Base-by-base conservation (phyloP, 2,113 vertebrate species). In the Ceuthmochares aereus region DNA sequence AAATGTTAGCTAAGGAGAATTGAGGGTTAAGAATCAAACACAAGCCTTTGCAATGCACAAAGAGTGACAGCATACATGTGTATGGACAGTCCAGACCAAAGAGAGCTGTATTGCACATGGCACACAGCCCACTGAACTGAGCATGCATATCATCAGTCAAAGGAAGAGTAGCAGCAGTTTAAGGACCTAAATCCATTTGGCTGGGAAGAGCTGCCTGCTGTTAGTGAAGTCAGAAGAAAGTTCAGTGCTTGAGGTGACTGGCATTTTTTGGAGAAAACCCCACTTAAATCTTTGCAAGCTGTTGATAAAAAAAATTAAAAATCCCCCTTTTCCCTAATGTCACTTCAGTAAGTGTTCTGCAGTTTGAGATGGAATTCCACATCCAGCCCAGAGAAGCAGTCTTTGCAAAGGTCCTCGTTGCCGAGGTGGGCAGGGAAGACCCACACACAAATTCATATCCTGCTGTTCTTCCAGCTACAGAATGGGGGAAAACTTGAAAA, bases 121-220 rank as follows among this genome's bases (percentile, higher is more conserved):
- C 85, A 80, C 45, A 16, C 54, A 85, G 90, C 90, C 87, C 85
- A 21, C 59, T 67, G 68, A 34, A 69, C 40, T 0, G 4, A 73
- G 68, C 5, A 7, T 69, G 40, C 30, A 76, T 45, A 86, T 69
- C 88, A 37, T 52, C 84, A 63, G 43, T 74, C 79, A 94, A 19
- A 86, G 70, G 63, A 73, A 75, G 52, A 95, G 7, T 40, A 75
- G 88, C 86, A 90, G 68, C 60, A 89, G 43, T 58, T 76, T 68
- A 66, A 95, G 74, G 22, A 68, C 66, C 81, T 30, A 76, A 95
- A 81, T 60, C 77, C 69, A 34, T 67, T 91, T 94, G 93, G 74
- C 70, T 94, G 67, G 60, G 55, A 94, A 49, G 85, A 73, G 58
- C 70, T 87, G 67, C 74, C 91, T 91, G 84, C 89, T 87, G 23